Evolutionary conservation across 2,113 vertebrate species (phyloP).

Genomic region (Felis chaus): DNA sequence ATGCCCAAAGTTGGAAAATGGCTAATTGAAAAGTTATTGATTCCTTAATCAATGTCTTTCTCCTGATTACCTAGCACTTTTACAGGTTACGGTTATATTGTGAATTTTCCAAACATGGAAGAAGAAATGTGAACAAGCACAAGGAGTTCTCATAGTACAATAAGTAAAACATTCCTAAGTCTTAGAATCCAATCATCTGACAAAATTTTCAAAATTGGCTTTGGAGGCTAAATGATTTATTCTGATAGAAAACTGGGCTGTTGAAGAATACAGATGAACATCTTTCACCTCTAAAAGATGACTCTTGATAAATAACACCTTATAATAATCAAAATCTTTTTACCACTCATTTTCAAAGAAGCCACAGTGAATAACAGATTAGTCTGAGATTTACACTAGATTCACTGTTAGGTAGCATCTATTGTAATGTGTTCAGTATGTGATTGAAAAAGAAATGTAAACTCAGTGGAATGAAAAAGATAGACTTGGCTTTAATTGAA

Average conservation of each 20-base stretch:
- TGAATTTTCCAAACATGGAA: slow-evolving; percentile 2
- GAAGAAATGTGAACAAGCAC: neutral
- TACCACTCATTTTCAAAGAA: slow-evolving; percentile 81
- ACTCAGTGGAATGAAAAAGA: slow-evolving; percentile 84
- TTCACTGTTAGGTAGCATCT: slow-evolving; percentile 74
- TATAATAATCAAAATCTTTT: slow-evolving; percentile 82
- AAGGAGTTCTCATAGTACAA: neutral
- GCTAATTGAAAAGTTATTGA: slow-evolving; percentile 71
- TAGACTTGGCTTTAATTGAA: slow-evolving; percentile 85
- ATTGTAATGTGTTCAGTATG: slow-evolving; percentile 82
- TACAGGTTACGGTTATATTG: neutral
- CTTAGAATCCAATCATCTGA: slow-evolving; percentile 30
- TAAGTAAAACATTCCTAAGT: neutral
- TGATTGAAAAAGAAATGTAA: slow-evolving; percentile 85
- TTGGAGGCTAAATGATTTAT: slow-evolving; percentile 49
- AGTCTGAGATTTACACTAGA: slow-evolving; percentile 81
- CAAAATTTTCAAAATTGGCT: slow-evolving; percentile 46
- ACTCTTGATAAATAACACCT: slow-evolving; percentile 69
- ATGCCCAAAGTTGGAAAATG: slow-evolving; percentile 53
- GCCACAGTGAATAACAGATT: slow-evolving; percentile 74
- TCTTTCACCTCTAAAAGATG: slow-evolving; percentile 57
- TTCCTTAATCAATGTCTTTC: slow-evolving; percentile 64
- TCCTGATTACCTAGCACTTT: slow-evolving; percentile 36
- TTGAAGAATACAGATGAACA: slow-evolving; percentile 41
- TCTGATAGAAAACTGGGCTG: slow-evolving; percentile 26